Base-by-base conservation (phyloP, 1,140 invertebrate species). In the Solenopsis invicta region DNA sequence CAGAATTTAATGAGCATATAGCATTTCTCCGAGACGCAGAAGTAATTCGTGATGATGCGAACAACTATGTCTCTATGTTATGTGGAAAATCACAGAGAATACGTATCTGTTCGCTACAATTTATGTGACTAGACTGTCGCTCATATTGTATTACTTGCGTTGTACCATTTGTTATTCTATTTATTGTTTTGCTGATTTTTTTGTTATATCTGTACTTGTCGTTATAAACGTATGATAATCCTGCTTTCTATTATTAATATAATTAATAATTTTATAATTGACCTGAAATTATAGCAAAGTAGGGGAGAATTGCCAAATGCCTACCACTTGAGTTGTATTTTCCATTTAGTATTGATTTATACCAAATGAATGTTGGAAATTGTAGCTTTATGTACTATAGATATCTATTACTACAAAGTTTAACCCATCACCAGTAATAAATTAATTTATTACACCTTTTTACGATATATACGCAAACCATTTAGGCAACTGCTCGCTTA, bases 41-140 rank as follows among this genome's bases (percentile, higher is more conserved):
- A 59, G 77, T 89, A 88, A 88, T 88, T 88, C 71, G 52, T 54
- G 87, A 89, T 24, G 64, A 37, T 54, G 48, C 9, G 6, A 62
- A 48, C 61, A 62, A 89, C 86, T 82, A 59, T 87, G 72, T 74
- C 64, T 66, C 34, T 66, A 12, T 41, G 24, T 72, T 71, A 48
- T n/a, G 13, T 18, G 41, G 24, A 74, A 52, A 87, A 89, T 69
- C 76, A n/a, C 56, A 67, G 34, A 54, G 66, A 90, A 71, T 61
- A 84, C 59, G 37, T 69, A 48, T 56, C 52, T 61, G 72, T 89
- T 76, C 21, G 41, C 62, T 45, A 12, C 13, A 85, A 77, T 82
- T 89, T 29, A 54, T 56, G 21, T 29, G 48, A 41, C 45, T 78
- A 37, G n/a, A 52, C 3, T 80, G 45, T 24, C 12, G 0, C 13